These are phyloP conservation scores for Sepiola atlantica DNA, from an alignment of 2,888 invertebrate species.

Conservation along the genomic window DNA sequence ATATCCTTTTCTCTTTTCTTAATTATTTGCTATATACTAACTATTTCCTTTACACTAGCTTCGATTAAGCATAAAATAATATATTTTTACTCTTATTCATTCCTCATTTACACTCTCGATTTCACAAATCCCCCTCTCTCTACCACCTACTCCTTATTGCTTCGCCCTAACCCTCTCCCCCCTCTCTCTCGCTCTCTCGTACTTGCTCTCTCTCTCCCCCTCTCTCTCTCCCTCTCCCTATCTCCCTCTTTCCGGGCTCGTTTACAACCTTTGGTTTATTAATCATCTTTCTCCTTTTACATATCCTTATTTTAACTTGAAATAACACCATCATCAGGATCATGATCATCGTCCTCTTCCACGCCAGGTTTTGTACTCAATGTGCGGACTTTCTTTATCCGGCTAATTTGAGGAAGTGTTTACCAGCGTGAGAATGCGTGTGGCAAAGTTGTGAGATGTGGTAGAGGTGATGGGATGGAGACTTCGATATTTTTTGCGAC, in stretches of 20 bases:
- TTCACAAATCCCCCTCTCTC: not conserved
- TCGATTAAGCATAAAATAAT: no score
- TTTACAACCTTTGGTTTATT: not conserved
- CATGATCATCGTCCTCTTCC: not conserved
- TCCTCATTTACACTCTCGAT: not conserved
- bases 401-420: constrained; percentile 12
- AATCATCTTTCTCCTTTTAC: constrained; percentile 21
- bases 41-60: not conserved
- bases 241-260: no score
- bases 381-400: not conserved
- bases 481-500: constrained; percentile 21
- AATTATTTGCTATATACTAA: no score
- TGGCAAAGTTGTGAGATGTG: not conserved
- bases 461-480: not conserved
- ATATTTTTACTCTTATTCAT: no score
- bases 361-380: not conserved
- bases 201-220: not conserved
- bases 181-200: not conserved
- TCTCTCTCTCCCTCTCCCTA: not conserved
- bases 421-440: not conserved
- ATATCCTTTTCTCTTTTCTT: no score
- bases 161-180: not conserved
- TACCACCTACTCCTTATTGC: not conserved
- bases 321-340: not conserved
- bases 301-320: not conserved